phyloP scores from a whole-genome alignment of 2,113 vertebrate species.

The Burhinus bistriatus region DNA sequence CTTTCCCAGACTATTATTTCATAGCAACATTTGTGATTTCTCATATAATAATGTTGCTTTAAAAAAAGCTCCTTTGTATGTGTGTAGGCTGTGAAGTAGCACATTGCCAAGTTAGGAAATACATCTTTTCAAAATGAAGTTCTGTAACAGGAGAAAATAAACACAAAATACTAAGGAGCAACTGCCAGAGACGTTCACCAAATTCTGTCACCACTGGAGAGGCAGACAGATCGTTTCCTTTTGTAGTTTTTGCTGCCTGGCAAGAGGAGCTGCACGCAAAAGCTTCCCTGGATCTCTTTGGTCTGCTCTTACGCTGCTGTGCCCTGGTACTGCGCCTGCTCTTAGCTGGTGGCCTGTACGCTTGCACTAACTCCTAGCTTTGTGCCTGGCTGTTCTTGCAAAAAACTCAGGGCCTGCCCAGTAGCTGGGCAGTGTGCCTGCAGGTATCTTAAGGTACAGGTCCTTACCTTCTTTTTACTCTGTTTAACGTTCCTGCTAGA shows the following conservation, averaged over 20 bases:
- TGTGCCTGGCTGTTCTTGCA: not conserved
- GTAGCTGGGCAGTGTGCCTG: not conserved
- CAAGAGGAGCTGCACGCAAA: not conserved
- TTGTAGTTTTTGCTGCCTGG: not conserved
- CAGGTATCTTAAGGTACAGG: not conserved
- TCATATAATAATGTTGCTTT: not conserved
- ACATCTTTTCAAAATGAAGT: not conserved
- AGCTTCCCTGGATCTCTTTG: not conserved
- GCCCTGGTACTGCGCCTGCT: not conserved
- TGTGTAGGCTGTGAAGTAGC: not conserved
- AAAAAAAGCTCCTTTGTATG: not conserved
- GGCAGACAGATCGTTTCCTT: not conserved
- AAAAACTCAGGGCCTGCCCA: not conserved
- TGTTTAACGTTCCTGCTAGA: not conserved
- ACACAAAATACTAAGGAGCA: not conserved
- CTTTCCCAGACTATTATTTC: not conserved
- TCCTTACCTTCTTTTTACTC: not conserved
- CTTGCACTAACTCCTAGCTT: not conserved
- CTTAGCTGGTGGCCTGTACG: not conserved
- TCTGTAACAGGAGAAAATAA: not conserved
- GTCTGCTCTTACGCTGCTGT: not conserved
- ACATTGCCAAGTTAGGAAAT: not conserved
- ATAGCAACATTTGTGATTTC: not conserved
- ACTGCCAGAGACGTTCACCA: not conserved
- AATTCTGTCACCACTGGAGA: not conserved